These are phyloP conservation scores for Pogonomyrmex barbatus DNA, from an alignment of 1,140 invertebrate genomes.

Conservation along the genomic window DNA sequence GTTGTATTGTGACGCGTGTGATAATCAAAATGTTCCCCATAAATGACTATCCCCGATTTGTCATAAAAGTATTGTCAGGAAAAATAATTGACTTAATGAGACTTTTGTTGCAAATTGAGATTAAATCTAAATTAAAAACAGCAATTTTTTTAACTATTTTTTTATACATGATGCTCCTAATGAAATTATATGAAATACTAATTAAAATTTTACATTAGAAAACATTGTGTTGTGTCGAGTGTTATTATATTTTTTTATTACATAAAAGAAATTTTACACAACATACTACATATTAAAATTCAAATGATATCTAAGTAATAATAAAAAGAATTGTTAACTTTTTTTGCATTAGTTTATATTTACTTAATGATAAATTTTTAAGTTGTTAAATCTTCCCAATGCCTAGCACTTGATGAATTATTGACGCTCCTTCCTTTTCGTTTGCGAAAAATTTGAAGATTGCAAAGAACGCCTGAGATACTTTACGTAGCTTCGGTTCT, in stretches of 20 bases:
- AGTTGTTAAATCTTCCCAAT: neutral
- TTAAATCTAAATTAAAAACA: neutral
- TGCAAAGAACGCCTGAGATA: neutral
- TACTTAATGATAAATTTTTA: neutral
- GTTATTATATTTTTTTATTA: neutral
- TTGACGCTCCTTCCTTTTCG: neutral
- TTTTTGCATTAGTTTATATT: neutral
- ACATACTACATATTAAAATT: neutral
- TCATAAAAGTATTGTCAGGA: neutral
- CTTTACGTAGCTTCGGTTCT: neutral
- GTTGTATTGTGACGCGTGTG: conserved; percentile 50
- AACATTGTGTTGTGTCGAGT: neutral
- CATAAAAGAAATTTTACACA: neutral
- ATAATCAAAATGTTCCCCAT: conserved; percentile 59
- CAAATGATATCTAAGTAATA: neutral
- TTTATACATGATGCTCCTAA: neutral
- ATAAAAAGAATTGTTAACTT: neutral
- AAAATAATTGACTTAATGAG: neutral
- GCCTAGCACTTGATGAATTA: neutral
- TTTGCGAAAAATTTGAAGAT: neutral
- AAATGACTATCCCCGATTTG: neutral
- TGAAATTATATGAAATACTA: neutral
- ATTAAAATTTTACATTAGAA: neutral
- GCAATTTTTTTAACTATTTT: neutral
- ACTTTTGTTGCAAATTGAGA: neutral